A percentile compares a stretch with the other conserved stretches of the same genome.
These are phyloP conservation scores for Hemistola chrysoprasaria DNA, from an alignment of 2,888 invertebrate genomes.

Conservation along the genomic window DNA sequence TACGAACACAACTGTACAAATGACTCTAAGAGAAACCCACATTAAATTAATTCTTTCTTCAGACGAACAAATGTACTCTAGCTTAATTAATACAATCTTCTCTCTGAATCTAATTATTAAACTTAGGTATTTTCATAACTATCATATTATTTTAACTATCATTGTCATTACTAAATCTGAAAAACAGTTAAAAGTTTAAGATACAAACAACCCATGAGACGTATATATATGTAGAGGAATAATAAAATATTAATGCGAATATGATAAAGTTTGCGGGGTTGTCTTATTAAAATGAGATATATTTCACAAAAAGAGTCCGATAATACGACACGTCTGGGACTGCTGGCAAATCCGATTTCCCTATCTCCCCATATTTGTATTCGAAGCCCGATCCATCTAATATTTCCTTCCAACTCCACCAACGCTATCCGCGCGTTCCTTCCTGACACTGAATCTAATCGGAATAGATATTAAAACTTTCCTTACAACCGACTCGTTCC, in stretches of 20 bases:
- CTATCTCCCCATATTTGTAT: constrained; percentile 81
- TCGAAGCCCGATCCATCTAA: constrained; percentile 79
- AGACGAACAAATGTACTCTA: too few relatives aligned
- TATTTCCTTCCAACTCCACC: constrained; percentile 78
- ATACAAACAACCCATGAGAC: too few relatives aligned
- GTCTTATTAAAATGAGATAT: constrained; percentile 68
- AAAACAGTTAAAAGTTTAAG: too few relatives aligned
- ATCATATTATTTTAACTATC: too few relatives aligned
- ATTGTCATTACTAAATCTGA: too few relatives aligned
- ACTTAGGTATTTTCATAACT: too few relatives aligned
- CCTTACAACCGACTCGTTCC: constrained; percentile 62
- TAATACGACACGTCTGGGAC: constrained; percentile 77
- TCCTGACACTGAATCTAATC: constrained; percentile 82
- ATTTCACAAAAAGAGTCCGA: constrained; percentile 70
- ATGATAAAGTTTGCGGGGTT: constrained; percentile 35
- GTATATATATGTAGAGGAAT: too few relatives aligned
- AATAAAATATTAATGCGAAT: too few relatives aligned
- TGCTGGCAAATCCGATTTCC: constrained; percentile 77
- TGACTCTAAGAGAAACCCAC: background rate
- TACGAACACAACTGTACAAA: too few relatives aligned
- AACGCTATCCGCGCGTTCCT: constrained; percentile 77
- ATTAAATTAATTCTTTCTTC: too few relatives aligned
- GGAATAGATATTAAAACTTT: constrained; percentile 83
- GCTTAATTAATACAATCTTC: too few relatives aligned
- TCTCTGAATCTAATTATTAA: too few relatives aligned